These are phyloP conservation scores for Scaptomyza polygonia DNA, from an alignment of 2,888 invertebrate species.

Conservation along the genomic window DNA sequence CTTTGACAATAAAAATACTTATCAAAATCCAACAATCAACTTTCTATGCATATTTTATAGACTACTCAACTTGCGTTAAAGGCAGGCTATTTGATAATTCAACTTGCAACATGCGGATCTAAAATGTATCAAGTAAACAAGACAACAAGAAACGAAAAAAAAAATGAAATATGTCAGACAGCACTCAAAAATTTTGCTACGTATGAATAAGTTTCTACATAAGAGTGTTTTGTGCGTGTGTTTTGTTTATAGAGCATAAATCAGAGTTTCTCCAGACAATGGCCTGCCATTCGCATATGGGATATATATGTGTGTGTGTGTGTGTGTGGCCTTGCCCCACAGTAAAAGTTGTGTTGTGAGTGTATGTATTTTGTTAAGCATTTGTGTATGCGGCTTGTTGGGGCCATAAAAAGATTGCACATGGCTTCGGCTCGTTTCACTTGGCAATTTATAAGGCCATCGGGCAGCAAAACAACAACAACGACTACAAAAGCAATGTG, in stretches of 20 bases:
- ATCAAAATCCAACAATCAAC: conserved; percentile 8
- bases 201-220: conserved; percentile 35
- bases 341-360: conserved; percentile 33
- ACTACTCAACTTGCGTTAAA: conserved; percentile 4
- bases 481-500: conserved; percentile 14
- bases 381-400: conserved; percentile 38
- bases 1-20: neutral
- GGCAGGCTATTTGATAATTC: conserved; percentile 13
- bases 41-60: conserved; percentile 18
- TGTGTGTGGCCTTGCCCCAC: conserved; percentile 10
- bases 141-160: conserved; percentile 2
- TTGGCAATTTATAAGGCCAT: conserved; percentile 63
- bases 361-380: conserved; percentile 36
- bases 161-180: conserved; percentile 34
- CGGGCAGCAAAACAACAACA: conserved; percentile 47
- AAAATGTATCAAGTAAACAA: neutral
- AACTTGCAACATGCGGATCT: conserved; percentile 15
- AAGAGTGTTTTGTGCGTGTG: neutral
- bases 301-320: neutral
- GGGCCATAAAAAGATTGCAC: conserved; percentile 65
- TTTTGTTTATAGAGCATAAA: conserved; percentile 59
- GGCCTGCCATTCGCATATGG: conserved; percentile 53
- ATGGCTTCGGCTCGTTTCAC: conserved; percentile 55
- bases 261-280: conserved; percentile 72
- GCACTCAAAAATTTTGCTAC: conserved; percentile 46